Conservation (phyloP, 2,888 invertebrate genomes). For the Drosophila bunnanda region DNA sequence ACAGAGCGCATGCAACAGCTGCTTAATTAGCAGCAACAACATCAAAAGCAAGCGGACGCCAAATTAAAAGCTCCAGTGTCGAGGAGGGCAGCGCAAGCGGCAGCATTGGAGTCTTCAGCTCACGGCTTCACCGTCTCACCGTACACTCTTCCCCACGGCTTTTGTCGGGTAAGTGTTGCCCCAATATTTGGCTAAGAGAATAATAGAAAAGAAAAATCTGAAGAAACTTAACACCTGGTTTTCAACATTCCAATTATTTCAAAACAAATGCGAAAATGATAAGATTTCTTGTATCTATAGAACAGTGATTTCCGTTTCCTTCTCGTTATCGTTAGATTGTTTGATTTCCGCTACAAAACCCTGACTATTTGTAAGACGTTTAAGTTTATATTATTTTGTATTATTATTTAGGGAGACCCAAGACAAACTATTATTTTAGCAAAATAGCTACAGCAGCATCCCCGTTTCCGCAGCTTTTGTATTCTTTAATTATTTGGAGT, state of each 20-base stretch:
- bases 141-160: neutral
- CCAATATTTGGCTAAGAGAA: neutral
- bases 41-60: slow-evolving; percentile 10
- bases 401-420: too few species aligned
- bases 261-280: neutral
- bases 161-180: slow-evolving; percentile 36
- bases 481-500: slow-evolving; percentile 31
- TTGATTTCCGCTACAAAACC: neutral
- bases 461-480: neutral
- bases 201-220: too few species aligned
- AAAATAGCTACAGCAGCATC: neutral
- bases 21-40: slow-evolving; percentile 17
- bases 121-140: slow-evolving; percentile 9
- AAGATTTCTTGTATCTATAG: neutral
- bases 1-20: slow-evolving; percentile 39
- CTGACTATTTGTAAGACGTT: neutral
- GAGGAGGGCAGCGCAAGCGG: slow-evolving; percentile 10
- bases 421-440: neutral
- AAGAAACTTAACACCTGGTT: neutral
- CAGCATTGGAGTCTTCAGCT: slow-evolving; percentile 32
- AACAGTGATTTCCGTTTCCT: neutral
- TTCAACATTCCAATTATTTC: neutral
- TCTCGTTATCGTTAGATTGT: neutral
- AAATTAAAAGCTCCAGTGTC: slow-evolving; percentile 28
- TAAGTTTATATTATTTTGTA: neutral